phyloP scores from a whole-genome alignment of 2,113 vertebrate species.

The Microcebus murinus region DNA sequence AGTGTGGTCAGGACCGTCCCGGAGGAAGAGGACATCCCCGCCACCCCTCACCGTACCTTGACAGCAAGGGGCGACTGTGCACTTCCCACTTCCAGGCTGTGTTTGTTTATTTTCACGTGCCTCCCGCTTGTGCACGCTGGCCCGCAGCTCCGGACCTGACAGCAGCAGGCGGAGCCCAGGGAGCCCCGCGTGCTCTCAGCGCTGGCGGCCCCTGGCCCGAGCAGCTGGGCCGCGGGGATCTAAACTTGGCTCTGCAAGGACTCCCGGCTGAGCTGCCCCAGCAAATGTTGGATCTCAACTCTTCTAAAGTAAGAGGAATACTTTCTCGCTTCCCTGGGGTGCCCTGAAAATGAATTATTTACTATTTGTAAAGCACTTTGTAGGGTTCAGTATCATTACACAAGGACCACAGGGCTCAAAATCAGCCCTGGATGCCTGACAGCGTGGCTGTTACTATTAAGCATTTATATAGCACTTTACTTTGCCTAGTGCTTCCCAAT shows the following conservation, averaged over 20 bases:
- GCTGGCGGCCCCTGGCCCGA: not conserved
- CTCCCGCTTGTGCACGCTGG: not conserved
- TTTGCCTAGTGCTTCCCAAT: conserved; percentile 64
- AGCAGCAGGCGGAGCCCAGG: conserved; percentile 53
- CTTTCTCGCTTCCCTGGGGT: conserved; percentile 75
- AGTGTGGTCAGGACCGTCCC: not conserved
- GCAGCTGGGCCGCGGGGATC: not conserved
- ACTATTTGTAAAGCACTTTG: conserved; percentile 76
- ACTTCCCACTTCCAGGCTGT: not conserved
- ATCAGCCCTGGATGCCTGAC: conserved; percentile 70
- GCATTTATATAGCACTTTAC: conserved; percentile 79
- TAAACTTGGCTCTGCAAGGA: conserved; percentile 45
- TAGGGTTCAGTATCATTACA: conserved; percentile 75
- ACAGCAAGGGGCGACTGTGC: not conserved
- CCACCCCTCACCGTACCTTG: not conserved
- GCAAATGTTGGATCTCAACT: conserved; percentile 49
- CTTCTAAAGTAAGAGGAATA: conserved; percentile 71
- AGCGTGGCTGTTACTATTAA: conserved; percentile 75
- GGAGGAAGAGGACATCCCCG: not conserved
- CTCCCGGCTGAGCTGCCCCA: conserved; percentile 57
- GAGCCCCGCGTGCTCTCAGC: rapidly evolving
- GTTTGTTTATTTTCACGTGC: not conserved
- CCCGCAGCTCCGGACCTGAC: conserved; percentile 55
- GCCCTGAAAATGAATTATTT: conserved; percentile 79
- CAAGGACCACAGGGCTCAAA: conserved; percentile 63